These are phyloP conservation scores for Crossoptilon crossoptilon DNA, from an alignment of 2,797 vertebrate species.

Conservation along the genomic window DNA sequence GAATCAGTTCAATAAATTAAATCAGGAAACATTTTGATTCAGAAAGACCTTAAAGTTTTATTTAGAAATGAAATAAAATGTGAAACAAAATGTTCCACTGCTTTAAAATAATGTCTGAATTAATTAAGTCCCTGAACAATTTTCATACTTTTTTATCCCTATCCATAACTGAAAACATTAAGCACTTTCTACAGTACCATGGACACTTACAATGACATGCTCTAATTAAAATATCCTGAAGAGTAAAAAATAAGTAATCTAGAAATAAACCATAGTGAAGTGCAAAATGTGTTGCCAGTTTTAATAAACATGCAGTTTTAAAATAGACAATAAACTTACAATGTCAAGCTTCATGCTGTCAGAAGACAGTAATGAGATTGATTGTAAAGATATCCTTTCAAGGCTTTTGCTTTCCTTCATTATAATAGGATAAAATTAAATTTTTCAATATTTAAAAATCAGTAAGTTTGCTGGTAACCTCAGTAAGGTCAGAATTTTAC, in stretches of 20 bases:
- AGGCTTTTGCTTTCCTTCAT: neutral
- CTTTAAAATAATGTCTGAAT: neutral
- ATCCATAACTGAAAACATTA: neutral
- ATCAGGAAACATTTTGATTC: neutral
- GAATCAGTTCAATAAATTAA: constrained; percentile 1
- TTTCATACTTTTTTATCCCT: neutral
- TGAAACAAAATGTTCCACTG: neutral
- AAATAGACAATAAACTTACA: neutral
- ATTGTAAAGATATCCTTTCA: neutral
- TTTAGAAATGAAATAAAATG: neutral
- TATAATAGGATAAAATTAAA: neutral
- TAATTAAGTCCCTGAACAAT: neutral
- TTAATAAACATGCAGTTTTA: neutral
- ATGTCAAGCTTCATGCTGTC: neutral
- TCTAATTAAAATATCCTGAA: neutral
- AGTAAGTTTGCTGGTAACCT: neutral
- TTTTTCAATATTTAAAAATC: neutral
- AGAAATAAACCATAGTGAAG: neutral
- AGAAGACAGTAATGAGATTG: neutral
- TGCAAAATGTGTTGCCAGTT: neutral
- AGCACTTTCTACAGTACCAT: neutral
- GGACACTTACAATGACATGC: neutral
- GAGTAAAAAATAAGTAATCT: neutral
- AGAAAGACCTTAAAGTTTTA: neutral
- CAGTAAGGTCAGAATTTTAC: neutral